Base-by-base conservation (phyloP, 1,140 invertebrate genomes). In the Drosophila tropicalis region DNA sequence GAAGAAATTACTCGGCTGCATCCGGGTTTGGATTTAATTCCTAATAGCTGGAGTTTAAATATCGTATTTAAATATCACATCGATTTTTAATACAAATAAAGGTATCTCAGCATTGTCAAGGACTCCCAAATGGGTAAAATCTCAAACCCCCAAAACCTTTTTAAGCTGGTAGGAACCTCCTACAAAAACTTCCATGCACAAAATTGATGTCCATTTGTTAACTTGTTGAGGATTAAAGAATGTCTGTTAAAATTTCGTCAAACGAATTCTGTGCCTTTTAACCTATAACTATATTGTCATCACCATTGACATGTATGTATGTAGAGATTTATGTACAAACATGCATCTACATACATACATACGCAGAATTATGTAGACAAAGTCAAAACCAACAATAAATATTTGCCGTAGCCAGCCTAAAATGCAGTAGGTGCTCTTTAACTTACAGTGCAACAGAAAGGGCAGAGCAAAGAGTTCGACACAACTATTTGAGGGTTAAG, bases 1-100 rank as follows among this genome's bases (percentile, higher is more conserved):
- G 39, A 66, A 74, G 62, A 74, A 77, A 74, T 72, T 72, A 65
- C 39, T 57, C 47, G 61, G 15, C 44, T 57, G 65, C 62, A 72
- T 76, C 65, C 72, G 70, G 63, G 41, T 39, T 60, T 63, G 64
- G 60, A 40, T 51, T 57, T 67, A 54, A 58, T 55, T 56, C 65
- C 32, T 64, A 70, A 67, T 60, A 55, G 41, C 10, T 51, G 54
- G 39, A 12, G 44, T 55, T n/a, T n/a, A n/a, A n/a, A n/a, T n/a
- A n/a, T n/a, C n/a, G 57, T 12, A 32, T 12, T 3, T 41, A 47
- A 6, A 25, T 32, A 5, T 25, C 10, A 12, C 34, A 3, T 12
- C 34, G 19, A 44, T 57, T 56, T 19, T 60, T 51, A 9, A 15
- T 7, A 5, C 17, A 7, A 44, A 44, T 44, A 17, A 1, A 44